These are phyloP conservation scores for Dinocampus coccinellae DNA, from an alignment of 2,888 invertebrate genomes.

Conservation along the genomic window DNA sequence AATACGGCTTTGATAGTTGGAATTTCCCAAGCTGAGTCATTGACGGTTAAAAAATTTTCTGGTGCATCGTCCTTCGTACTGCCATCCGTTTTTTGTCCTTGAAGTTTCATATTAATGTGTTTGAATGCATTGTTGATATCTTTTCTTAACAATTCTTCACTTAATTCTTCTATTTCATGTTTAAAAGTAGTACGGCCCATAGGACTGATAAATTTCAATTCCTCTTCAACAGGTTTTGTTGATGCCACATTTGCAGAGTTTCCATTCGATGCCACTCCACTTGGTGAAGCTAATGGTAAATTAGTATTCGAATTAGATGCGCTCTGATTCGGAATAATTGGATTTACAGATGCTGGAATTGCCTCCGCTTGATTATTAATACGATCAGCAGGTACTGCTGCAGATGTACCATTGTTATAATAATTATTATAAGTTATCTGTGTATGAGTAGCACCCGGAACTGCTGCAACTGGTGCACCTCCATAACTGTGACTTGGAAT, in stretches of 20 bases:
- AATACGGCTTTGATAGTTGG: slow-evolving; percentile 81
- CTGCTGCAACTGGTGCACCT: slow-evolving; percentile 27
- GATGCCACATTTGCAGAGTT: slow-evolving; percentile 26
- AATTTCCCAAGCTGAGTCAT: slow-evolving; percentile 76
- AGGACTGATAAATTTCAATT: slow-evolving; percentile 53
- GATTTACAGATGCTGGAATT: slow-evolving; percentile 31
- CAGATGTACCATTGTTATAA: slow-evolving; percentile 60
- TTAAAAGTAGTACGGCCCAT: slow-evolving; percentile 71
- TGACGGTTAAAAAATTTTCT: slow-evolving; percentile 77
- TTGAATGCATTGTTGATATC: slow-evolving; percentile 82
- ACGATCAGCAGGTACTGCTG: slow-evolving; percentile 36
- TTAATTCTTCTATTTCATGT: slow-evolving; percentile 76
- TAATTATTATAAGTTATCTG: slow-evolving; percentile 66
- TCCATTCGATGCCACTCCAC: slow-evolving; percentile 33
- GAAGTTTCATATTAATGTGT: slow-evolving; percentile 79
- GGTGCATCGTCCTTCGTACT: slow-evolving; percentile 81
- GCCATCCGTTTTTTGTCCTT: slow-evolving; percentile 82
- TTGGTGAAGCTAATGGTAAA: slow-evolving; percentile 35
- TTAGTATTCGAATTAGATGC: slow-evolving; percentile 40
- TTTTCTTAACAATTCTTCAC: slow-evolving; percentile 79
- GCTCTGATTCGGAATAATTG: not conserved
- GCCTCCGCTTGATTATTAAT: slow-evolving; percentile 43
- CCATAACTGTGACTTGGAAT: not conserved
- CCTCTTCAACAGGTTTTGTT: slow-evolving; percentile 37
- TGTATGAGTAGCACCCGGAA: slow-evolving; percentile 56